These are phyloP conservation scores for Mallotus villosus DNA, from an alignment of 2,797 vertebrate species.

Conservation along the genomic window DNA sequence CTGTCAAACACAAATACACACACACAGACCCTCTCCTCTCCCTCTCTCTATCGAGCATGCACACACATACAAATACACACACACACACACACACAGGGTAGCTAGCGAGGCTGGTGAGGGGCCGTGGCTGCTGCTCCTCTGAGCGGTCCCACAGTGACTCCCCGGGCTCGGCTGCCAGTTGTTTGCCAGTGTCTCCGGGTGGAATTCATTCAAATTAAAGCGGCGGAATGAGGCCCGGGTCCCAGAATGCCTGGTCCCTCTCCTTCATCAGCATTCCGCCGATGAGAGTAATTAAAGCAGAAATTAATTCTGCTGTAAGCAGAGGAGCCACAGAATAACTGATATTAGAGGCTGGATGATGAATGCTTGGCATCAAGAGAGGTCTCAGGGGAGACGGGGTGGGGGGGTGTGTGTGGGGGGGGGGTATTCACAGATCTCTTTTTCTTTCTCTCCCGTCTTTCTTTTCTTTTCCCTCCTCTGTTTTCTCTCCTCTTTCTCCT, in stretches of 20 bases:
- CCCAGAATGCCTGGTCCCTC: constrained; percentile 99
- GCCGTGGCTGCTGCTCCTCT: constrained; percentile 70
- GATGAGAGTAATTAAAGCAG: constrained; percentile 99
- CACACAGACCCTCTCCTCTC: constrained; percentile 32
- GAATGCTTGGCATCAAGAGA: constrained; percentile 99
- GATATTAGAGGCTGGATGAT: constrained; percentile 99
- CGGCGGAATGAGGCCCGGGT: constrained; percentile 98
- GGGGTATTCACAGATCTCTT: constrained; percentile 71
- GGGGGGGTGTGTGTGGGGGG: constrained; percentile 70
- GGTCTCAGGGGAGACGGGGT: constrained; percentile 86
- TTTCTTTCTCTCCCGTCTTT: constrained; percentile 44
- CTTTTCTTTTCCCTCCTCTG: constrained; percentile 40
- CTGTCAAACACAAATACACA: constrained; percentile 9
- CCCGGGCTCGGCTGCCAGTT: constrained; percentile 98
- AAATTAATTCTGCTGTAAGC: constrained; percentile 99
- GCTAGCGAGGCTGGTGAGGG: constrained; percentile 72
- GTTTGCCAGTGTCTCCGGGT: constrained; percentile 97
- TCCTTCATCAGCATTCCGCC: constrained; percentile 99
- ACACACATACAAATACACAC: constrained; percentile 39
- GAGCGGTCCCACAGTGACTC: constrained; percentile 90
- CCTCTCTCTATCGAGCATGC: constrained; percentile 20
- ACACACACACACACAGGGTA: constrained; percentile 45
- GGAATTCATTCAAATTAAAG: constrained; percentile 99
- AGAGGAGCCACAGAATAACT: constrained; percentile 99
- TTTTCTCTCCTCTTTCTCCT: constrained; percentile 20